These are phyloP conservation scores for human DNA, from an alignment of 2,113 vertebrate species.

Conservation along the genomic window DNA sequence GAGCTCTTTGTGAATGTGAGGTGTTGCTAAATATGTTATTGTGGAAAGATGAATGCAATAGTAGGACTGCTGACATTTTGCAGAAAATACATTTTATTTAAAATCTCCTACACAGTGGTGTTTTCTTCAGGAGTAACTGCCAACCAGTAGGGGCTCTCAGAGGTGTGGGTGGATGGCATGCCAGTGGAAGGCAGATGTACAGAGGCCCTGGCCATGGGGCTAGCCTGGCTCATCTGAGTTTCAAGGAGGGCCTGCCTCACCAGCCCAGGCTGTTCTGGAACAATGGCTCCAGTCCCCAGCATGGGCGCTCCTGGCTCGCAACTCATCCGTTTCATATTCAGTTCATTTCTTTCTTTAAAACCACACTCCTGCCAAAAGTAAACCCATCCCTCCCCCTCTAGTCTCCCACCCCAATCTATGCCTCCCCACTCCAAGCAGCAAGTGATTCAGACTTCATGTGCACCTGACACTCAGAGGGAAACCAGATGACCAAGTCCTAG, in stretches of 20 bases:
- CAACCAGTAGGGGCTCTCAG: fast-evolving
- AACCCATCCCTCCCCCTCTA: neutral
- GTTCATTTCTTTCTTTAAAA: neutral
- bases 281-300: neutral
- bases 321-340: neutral
- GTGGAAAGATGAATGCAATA: neutral
- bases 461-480: neutral
- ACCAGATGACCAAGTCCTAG: neutral
- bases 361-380: neutral
- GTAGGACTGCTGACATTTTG: neutral
- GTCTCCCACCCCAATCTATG: neutral
- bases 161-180: neutral
- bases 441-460: neutral
- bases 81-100: neutral
- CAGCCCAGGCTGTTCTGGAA: neutral
- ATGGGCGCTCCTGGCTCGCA: neutral
- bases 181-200: fast-evolving
- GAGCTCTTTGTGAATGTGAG: neutral
- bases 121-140: neutral
- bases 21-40: neutral
- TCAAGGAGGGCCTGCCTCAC: neutral
- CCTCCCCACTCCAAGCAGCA: neutral
- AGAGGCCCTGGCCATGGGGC: neutral
- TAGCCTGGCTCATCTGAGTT: neutral
- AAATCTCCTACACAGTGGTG: neutral